Evolutionary conservation across 1,140 invertebrate species (phyloP).

Genomic region (Theocolax elegans): DNA sequence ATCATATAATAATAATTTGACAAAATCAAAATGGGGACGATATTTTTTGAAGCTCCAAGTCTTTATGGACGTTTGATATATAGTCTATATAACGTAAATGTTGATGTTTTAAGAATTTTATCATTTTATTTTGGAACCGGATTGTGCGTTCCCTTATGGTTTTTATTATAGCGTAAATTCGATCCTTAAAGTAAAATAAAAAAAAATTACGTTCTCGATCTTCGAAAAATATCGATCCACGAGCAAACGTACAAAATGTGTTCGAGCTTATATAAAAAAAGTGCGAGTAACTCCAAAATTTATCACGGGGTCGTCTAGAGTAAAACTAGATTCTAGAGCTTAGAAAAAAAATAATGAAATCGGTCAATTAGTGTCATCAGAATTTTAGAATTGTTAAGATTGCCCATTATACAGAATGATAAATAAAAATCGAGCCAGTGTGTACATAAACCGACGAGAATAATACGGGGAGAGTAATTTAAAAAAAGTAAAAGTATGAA

Average conservation of each 20-base stretch:
- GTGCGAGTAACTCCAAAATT: no score
- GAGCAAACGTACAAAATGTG: constrained; percentile 23
- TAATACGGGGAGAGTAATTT: no score
- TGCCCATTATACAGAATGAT: constrained; percentile 11
- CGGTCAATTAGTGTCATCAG: constrained; percentile 39
- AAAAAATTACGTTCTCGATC: constrained; percentile 14
- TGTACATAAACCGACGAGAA: constrained; percentile 33
- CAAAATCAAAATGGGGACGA: no score
- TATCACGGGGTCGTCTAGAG: constrained; percentile 10
- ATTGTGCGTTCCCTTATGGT: constrained; percentile 28
- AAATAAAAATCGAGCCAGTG: constrained; percentile 32
- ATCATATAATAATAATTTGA: no score
- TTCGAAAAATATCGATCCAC: constrained; percentile 25
- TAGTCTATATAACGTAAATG: constrained; percentile 42
- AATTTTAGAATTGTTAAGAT: constrained; percentile 32
- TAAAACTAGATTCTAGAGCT: constrained; percentile 35
- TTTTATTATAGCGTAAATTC: constrained; percentile 24
- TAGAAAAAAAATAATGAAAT: no score
- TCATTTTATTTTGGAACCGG: constrained; percentile 35
- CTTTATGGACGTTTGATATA: constrained; percentile 43
- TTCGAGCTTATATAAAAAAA: constrained; percentile 40
- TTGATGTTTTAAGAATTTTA: constrained; percentile 45
- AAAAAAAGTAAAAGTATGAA: neutral
- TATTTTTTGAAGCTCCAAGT: constrained; percentile 4
- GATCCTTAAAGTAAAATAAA: constrained; percentile 8